Percentiles rank a stretch among this genome's conserved stretches.
phyloP scores from a whole-genome alignment of 2,888 invertebrate genomes.

The Steinernema carpocapsae region DNA sequence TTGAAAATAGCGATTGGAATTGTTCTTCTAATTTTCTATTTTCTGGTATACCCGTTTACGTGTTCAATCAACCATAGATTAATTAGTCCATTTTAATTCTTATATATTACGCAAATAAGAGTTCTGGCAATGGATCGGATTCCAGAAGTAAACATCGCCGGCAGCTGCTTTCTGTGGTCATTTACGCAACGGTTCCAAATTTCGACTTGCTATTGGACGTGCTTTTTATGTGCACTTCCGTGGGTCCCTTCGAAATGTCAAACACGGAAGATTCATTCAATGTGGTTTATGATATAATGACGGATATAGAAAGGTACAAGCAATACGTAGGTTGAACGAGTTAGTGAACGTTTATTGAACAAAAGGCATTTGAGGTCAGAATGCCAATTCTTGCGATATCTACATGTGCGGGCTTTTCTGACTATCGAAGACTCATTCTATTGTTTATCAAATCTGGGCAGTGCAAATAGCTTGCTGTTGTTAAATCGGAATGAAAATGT shows the following conservation, averaged over 20 bases:
- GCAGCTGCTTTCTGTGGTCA: slow-evolving; percentile 5
- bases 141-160: neutral
- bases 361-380: neutral
- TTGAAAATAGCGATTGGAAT: neutral
- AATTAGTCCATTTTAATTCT: neutral
- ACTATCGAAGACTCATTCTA: neutral
- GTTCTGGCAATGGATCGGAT: neutral
- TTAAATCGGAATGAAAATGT: too few species aligned
- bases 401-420: neutral
- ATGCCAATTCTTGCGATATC: neutral
- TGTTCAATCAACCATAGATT: too few species aligned
- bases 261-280: neutral
- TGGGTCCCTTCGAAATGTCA: neutral
- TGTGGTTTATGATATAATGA: neutral
- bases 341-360: neutral
- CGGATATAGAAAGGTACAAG: neutral
- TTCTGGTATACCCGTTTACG: neutral
- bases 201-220: neutral
- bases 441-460: too few species aligned
- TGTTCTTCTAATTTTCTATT: neutral
- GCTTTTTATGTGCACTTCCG: neutral
- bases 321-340: too few species aligned
- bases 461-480: too few species aligned
- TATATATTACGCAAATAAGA: neutral
- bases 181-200: slow-evolving; percentile 7